A percentile compares a stretch with the other conserved stretches of the same genome.
phyloP scores from a whole-genome alignment of 2,888 invertebrate genomes.

The Ptilodon capucinus region DNA sequence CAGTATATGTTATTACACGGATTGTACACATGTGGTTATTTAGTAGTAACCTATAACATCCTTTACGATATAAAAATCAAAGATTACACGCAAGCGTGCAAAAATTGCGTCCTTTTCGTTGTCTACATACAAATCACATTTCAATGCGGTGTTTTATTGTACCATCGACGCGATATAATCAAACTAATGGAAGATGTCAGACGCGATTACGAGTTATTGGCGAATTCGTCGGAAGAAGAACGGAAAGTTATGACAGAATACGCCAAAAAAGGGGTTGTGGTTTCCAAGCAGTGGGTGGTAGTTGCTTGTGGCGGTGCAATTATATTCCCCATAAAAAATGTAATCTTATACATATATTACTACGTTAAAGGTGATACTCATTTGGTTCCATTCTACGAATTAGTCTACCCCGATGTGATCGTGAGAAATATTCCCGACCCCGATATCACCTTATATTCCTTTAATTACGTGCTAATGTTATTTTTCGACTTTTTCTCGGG shows the following conservation, averaged over 20 bases:
- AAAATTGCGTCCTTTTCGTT: conserved; percentile 15
- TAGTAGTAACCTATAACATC: conserved; percentile 21
- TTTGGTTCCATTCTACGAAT: conserved; percentile 33
- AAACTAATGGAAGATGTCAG: conserved; percentile 38
- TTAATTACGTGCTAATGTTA: conserved; percentile 10
- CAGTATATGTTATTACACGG: conserved; percentile 12
- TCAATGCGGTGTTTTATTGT: conserved; percentile 26
- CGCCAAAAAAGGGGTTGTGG: conserved; percentile 26
- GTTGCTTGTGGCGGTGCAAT: background rate
- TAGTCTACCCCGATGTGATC: conserved; percentile 36
- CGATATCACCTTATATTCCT: conserved; percentile 21
- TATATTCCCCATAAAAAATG: conserved; percentile 29
- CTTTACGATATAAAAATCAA: conserved; percentile 15
- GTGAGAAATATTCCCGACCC: conserved; percentile 38
- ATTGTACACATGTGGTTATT: conserved; percentile 1
- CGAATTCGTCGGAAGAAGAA: conserved; percentile 28
- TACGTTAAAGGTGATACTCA: conserved; percentile 26
- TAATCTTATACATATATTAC: conserved; percentile 28
- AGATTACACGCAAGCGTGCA: conserved; percentile 31
- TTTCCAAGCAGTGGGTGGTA: conserved; percentile 41
- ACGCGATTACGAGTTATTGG: conserved; percentile 34
- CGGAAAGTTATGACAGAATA: conserved; percentile 31
- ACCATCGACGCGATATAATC: conserved; percentile 26
- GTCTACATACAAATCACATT: conserved; percentile 12
- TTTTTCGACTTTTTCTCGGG: conserved; percentile 25